phyloP scores from a whole-genome alignment of 2,113 vertebrate genomes.

The Alectura lathami region DNA sequence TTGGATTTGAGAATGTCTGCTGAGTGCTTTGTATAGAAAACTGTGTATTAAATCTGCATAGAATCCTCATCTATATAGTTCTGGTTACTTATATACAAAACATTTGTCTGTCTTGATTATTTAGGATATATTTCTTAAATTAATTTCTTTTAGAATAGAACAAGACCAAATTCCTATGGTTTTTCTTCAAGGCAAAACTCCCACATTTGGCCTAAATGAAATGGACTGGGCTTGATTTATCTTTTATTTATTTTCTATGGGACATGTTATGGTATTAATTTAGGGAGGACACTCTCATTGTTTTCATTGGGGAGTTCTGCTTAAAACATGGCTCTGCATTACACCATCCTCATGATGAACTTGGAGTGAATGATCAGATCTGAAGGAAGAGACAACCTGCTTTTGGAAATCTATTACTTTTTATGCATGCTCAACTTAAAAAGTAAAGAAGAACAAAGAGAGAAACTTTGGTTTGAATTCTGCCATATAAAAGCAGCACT shows the following conservation, averaged over 20 bases:
- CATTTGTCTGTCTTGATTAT: not conserved
- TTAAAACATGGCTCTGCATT: not conserved
- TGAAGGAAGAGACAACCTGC: not conserved
- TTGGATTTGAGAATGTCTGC: not conserved
- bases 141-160: not conserved
- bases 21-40: not conserved
- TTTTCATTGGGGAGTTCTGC: not conserved
- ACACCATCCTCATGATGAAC: not conserved
- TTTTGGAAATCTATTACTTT: not conserved
- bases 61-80: not conserved
- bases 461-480: not conserved
- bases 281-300: constrained; percentile 5
- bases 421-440: not conserved
- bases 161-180: constrained; percentile 1
- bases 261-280: constrained; percentile 32
- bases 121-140: constrained; percentile 1
- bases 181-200: constrained; percentile 35
- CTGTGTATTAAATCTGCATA: not conserved
- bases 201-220: constrained; percentile 21
- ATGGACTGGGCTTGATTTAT: constrained; percentile 2
- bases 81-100: not conserved
- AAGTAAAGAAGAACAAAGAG: not conserved
- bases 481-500: not conserved
- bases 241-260: constrained; percentile 14
- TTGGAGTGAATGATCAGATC: not conserved